phyloP scores from a whole-genome alignment of 2,113 vertebrate genomes.

The Otis tarda region DNA sequence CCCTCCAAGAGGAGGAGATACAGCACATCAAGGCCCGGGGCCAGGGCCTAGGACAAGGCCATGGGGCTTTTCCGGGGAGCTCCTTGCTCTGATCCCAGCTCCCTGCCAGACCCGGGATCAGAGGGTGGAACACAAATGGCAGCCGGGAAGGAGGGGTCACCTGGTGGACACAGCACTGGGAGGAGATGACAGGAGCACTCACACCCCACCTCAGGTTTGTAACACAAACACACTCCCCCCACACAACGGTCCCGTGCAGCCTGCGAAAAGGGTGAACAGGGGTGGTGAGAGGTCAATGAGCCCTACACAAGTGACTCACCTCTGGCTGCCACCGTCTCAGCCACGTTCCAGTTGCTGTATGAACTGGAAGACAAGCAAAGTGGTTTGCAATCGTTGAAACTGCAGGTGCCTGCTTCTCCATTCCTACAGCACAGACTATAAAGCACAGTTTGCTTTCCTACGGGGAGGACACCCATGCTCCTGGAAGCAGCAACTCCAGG shows the following conservation, averaged over 20 bases:
- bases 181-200: background rate
- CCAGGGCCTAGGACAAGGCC: background rate
- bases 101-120: fast-evolving
- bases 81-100: background rate
- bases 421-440: background rate
- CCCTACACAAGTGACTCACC: background rate
- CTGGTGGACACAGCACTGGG: background rate
- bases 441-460: background rate
- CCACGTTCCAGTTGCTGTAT: background rate
- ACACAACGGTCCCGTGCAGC: fast-evolving
- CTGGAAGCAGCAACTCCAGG: background rate
- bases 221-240: background rate
- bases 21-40: background rate
- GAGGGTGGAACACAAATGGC: background rate
- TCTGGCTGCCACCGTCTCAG: background rate
- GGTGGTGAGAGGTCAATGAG: background rate
- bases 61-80: background rate
- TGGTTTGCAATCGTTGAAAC: background rate
- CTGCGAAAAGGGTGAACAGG: background rate
- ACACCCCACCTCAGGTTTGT: background rate
- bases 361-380: background rate
- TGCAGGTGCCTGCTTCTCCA: background rate
- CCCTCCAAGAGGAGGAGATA: background rate
- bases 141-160: background rate
- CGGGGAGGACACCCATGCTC: background rate